These are phyloP conservation scores for Palythoa grandiflora DNA, from an alignment of 92 coral and sea anemone genomes.

Conservation along the genomic window DNA sequence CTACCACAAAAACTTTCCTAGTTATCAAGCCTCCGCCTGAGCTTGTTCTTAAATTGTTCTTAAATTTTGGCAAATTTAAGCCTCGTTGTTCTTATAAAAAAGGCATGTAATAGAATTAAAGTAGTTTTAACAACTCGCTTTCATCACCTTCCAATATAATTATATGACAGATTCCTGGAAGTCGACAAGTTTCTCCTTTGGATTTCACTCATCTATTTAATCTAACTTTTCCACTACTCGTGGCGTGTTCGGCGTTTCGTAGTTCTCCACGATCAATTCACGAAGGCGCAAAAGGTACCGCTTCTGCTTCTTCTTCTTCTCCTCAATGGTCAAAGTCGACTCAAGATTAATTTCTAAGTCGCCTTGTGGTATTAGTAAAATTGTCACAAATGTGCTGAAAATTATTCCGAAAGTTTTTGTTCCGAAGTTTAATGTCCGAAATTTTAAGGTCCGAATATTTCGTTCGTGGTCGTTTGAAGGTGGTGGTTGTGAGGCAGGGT, in stretches of 20 bases:
- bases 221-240: not conserved
- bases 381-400: too few species aligned
- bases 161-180: not conserved
- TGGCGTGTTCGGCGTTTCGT: not conserved
- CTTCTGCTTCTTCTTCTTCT: constrained; percentile 7
- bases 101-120: not conserved
- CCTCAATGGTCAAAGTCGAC: not conserved
- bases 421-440: too few species aligned
- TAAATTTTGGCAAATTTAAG: too few species aligned
- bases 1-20: too few species aligned
- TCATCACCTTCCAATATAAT: not conserved
- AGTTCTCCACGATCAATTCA: not conserved
- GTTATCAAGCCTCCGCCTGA: too few species aligned
- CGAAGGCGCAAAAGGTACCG: constrained; percentile 3
- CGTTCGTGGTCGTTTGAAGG: too few species aligned
- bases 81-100: not conserved
- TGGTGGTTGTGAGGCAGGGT: too few species aligned
- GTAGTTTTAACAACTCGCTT: not conserved
- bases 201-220: not conserved
- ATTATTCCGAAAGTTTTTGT: too few species aligned
- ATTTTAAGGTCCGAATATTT: too few species aligned
- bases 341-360: not conserved
- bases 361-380: not conserved
- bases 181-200: not conserved
- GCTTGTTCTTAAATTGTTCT: too few species aligned